Evolutionary conservation across 2,113 vertebrate genomes (phyloP).

Genomic region (Garra rufa): DNA sequence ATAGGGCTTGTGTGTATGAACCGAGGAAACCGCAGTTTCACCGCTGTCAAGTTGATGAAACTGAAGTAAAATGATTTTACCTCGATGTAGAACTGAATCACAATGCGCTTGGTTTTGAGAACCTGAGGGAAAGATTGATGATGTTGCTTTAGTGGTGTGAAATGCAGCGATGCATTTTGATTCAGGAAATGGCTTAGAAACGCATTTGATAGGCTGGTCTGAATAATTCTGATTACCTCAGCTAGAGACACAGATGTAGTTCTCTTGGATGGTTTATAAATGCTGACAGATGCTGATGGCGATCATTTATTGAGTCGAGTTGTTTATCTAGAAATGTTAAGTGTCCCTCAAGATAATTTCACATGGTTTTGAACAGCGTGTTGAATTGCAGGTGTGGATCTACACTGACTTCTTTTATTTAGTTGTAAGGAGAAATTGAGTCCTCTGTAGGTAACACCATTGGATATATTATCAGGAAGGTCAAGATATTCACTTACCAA

Average conservation of each 20-base stretch:
- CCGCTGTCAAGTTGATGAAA: not conserved
- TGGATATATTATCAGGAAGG: not conserved
- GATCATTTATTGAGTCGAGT: not conserved
- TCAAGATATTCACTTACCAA: not conserved
- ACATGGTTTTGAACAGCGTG: not conserved
- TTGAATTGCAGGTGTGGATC: not conserved
- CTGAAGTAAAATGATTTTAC: conserved; percentile 4
- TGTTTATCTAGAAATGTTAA: conserved; percentile 15
- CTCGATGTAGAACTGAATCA: not conserved
- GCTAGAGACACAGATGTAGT: conserved; percentile 13
- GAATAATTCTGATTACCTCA: conserved; percentile 31
- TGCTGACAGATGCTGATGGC: conserved; percentile 18
- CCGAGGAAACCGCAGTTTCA: conserved; percentile 24
- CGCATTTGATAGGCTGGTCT: not conserved
- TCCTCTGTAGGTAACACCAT: not conserved
- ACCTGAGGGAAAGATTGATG: conserved; percentile 23
- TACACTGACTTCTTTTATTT: not conserved
- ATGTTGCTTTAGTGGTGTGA: conserved; percentile 7
- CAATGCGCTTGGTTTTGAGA: conserved; percentile 5
- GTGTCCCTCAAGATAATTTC: not conserved
- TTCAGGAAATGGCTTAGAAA: conserved; percentile 14
- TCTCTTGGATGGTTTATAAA: conserved; percentile 19
- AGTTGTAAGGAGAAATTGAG: not conserved
- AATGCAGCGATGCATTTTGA: not conserved
- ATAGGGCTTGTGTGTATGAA: conserved; percentile 46